Evolutionary conservation across 2,113 vertebrate species (phyloP), one percentile per base, ranked within the genome.

Genomic region (Sterrhoptilus dennistouni): DNA sequence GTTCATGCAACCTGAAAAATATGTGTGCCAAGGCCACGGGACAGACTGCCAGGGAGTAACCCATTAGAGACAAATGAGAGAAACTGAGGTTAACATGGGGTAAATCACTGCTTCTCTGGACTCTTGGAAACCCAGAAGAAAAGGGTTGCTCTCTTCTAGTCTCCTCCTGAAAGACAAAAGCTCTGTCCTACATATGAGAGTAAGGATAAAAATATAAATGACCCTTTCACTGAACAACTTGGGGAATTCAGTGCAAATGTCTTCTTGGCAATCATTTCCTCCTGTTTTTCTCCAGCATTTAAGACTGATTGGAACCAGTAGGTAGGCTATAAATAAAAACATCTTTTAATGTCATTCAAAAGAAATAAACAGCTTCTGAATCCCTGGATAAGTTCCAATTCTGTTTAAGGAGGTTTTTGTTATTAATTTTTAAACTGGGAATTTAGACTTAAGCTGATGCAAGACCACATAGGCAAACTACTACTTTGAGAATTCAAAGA

Each of bases 281-380:
- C 52, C 21, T 44, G 36, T 87, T 94, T 79, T 85, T 83, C 70
- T 93, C 45, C 66, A 86, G 14, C 0, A 2, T 90, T 83, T 89
- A 9, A 16, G 27, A 78, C 50, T 66, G 29, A 52, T 77, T 91
- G 8, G 59, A 97, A 90, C 31, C 35, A 66, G 60, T 71, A 87
- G 81, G 78, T 87, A 63, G 35, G 9, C 18, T 78, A 40, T 53
- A 91, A 90, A 82, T 93, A 74, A 68, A 94, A 80, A 36, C 31
- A 24, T 53, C 31, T 33, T 8, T 79, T 59, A 63, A 47, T 60
- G 19, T 40, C 7, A 89, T 78, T 47, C 53, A 80, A 89, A 77
- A 83, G n/a, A 82, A 96, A 89, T 77, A 93, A 90, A 90, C 64
- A 90, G 50, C 35, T 95, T 42, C 53, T 80, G 87, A 40, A 78